Evolutionary conservation across 2,797 vertebrate species (phyloP), one percentile per base, ranked within the genome.

Genomic region (Melanitta fusca): DNA sequence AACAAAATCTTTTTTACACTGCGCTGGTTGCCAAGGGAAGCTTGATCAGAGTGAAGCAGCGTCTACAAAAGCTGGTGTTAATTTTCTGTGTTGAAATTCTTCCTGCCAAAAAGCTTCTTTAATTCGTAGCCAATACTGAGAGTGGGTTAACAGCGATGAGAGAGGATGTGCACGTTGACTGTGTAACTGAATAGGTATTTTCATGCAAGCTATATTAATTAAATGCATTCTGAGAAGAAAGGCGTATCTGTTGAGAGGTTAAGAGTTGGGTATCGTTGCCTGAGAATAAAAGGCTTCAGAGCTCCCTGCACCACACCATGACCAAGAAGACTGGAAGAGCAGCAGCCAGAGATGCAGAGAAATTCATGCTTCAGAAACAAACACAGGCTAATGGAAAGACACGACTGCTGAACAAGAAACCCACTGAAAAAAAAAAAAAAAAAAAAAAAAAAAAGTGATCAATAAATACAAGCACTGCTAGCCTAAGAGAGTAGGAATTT

Each of bases 21-120:
- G 80, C 64, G 60, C 7, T 88, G 80, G 92, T 95, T 96, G 95
- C 94, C 93, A 91, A 91, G 93, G 57, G 84, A 95, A 90, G 88
- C 88, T 95, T 58, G 80, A 94, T 91, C 74, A 65, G 86, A 95
- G 91, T 10, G 49, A 91, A 95, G 68, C 74, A 91, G 74, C 25
- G 62, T 92, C 89, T 94, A 91, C 41, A 93, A 93, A 96, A 92
- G 58, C 89, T 79, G 80, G 66, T 83, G 87, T 88, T 95, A 72
- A 94, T 96, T 93, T 96, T 96, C 85, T 85, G 6, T 86, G 89
- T 70, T 56, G 89, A 80, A 91, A 89, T 62, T 86, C 66, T 91
- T 91, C 73, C 92, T 91, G 87, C 87, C 87, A 94, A 89, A 91
- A 92, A 86, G 62, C 66, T 75, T 72, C 92, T 95, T 94, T 86